Base-by-base conservation (phyloP, 1,140 invertebrate genomes). In the Zaprionus ornatus region DNA sequence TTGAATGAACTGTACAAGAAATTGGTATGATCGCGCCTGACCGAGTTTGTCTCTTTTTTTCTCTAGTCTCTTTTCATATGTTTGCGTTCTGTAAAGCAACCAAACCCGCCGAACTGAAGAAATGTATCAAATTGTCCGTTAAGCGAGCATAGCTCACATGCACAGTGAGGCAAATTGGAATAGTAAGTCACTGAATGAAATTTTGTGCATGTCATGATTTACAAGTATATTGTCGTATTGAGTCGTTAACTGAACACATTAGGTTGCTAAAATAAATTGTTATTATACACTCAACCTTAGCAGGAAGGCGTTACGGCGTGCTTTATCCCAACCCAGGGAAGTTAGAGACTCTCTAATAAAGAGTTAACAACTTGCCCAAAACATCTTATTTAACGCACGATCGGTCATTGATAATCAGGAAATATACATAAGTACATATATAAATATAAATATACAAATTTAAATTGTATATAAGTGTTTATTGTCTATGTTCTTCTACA, bases 331-430 rank as follows among this genome's bases (percentile, higher is more conserved):
- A 29, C 29, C 29, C 29, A 32, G 29, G 10, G 19, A 10, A 4
- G 3, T 19, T 48, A 7, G 45, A 19, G n/a, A n/a, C n/a, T n/a
- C n/a, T n/a, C n/a, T n/a, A n/a, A n/a, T n/a, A n/a, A n/a, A n/a
- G 9, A 50, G 19, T 21, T 21, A 12, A 10, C 10, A 6, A 21
- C 3, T 21, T 21, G 3, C n/a, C 40, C 2, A 45, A 45, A 56
- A 65, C 63, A 55, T 55, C n/a, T 65, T 7, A 56, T 65, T 65
- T 42, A 55, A 65, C 52, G 52, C 63, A 27, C 23, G 63, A 65
- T 61, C 45, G 35, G 9, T 50, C 3, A 10, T 4, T 12, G 10
- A 50, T 21, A 50, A 19, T 21, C 4, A 50, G 40, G n/a, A 10
- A 17, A 45, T 50, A 48, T 17, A 13, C n/a, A 48, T 17, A 13